Evolutionary conservation across 2,888 invertebrate species (phyloP), one percentile per base, ranked within the genome.

Genomic region (Acleris holmiana): DNA sequence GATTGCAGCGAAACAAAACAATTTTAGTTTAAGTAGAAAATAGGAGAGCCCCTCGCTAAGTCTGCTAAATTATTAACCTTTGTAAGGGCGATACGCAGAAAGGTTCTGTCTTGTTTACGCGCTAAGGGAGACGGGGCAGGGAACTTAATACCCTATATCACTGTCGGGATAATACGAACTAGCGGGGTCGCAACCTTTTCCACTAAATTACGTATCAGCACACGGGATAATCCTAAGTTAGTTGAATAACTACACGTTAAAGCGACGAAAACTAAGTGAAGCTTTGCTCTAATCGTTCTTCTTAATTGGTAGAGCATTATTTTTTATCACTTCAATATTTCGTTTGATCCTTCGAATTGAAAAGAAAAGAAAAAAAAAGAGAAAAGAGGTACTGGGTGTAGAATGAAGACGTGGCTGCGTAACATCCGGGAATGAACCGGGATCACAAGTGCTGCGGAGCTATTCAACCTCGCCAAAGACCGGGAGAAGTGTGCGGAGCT

Each of bases 81-180:
- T 80, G 85, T 78, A 78, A 87, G 87, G 89, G 89, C 79, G 86
- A 89, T 87, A 87, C 88, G 87, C 81, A 85, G 90, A 90, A 88
- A 89, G 90, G 89, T 88, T 87, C 85, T 84, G 85, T 88, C 91
- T 89, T 90, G 91, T 91, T 91, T 91, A 90, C 90, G 88, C 86
- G 89, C 88, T 89, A 86, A 88, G 89, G 89, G 90, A 88, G 88
- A 86, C 82, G 82, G 86, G 83, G 85, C 83, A 86, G 85, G 89
- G 88, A 88, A 88, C 90, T 91, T 91, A 91, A 91, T 91, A 87
- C 87, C 89, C 91, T 91, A 89, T 91, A 91, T 92, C 91, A 92
- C 89, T 90, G 90, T 88, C 89, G 85, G 87, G 84, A 86, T 85
- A 87, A 89, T 88, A 88, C 89, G 89, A 91, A 91, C 89, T 91